Evolutionary conservation across 2,888 invertebrate genomes (phyloP).

Genomic region (Brachynemurus nebulosus): DNA sequence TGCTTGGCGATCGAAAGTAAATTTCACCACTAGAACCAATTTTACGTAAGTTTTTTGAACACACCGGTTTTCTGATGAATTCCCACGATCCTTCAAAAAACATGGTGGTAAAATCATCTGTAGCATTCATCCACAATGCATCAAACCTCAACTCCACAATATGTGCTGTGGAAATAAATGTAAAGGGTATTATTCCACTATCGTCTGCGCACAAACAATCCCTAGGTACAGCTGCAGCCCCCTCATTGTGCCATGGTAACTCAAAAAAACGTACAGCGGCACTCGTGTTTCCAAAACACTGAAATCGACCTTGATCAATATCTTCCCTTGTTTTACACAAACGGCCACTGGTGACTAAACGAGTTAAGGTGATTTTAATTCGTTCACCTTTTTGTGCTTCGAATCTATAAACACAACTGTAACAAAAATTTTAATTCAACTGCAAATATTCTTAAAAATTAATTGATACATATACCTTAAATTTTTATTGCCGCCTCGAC

Average conservation of each 20-base stretch:
- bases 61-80: constrained; percentile 55
- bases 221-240: constrained; percentile 52
- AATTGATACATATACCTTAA: constrained; percentile 42
- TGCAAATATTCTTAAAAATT: background rate
- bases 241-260: constrained; percentile 45
- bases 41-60: constrained; percentile 53
- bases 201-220: constrained; percentile 65
- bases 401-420: constrained; percentile 74
- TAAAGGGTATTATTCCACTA: constrained; percentile 44
- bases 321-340: constrained; percentile 44
- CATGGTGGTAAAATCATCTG: constrained; percentile 73
- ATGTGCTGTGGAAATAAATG: constrained; percentile 60
- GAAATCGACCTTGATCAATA: constrained; percentile 51
- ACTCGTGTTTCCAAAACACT: constrained; percentile 55
- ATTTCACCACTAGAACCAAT: constrained; percentile 68
- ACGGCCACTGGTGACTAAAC: constrained; percentile 39
- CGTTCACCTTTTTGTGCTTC: constrained; percentile 73
- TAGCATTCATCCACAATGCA: constrained; percentile 68
- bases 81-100: constrained; percentile 77
- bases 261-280: constrained; percentile 62
- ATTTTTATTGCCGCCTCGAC: constrained; percentile 69
- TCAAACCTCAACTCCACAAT: constrained; percentile 71
- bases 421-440: constrained; percentile 20
- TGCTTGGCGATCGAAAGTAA: constrained; percentile 38
- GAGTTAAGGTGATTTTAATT: constrained; percentile 60